These are phyloP conservation scores for Melanocharis versteri DNA, from an alignment of 2,113 vertebrate species.

Conservation along the genomic window DNA sequence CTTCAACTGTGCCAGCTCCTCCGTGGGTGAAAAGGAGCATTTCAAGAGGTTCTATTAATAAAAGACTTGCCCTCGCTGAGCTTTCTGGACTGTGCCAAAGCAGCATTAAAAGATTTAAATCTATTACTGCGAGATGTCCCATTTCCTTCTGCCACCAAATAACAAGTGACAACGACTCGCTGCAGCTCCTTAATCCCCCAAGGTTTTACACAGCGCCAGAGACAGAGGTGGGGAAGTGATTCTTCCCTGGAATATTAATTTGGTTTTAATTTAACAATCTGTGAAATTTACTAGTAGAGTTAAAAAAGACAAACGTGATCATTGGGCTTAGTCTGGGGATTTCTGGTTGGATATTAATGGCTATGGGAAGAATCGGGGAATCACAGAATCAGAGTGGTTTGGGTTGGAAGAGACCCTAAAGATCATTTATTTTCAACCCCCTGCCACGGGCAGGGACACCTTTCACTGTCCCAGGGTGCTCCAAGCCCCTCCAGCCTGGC, in stretches of 20 bases:
- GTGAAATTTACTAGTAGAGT: background rate
- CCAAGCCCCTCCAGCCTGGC: background rate
- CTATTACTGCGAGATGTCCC: conserved; percentile 30
- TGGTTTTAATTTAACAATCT: background rate
- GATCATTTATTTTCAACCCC: background rate
- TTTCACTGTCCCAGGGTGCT: background rate
- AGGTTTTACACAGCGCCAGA: background rate
- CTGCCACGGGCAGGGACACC: background rate
- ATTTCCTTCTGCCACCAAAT: background rate
- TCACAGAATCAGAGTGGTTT: background rate
- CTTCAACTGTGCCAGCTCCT: background rate
- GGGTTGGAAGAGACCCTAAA: background rate
- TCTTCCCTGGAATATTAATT: background rate
- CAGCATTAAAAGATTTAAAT: conserved; percentile 61
- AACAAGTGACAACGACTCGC: background rate
- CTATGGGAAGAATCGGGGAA: background rate
- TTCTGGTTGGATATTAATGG: background rate
- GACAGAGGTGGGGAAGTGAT: background rate
- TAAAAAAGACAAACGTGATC: background rate
- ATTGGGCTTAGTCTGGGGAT: background rate
- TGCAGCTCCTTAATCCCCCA: background rate
- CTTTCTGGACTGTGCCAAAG: conserved; percentile 11
- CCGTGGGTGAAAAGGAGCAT: background rate
- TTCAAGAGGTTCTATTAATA: conserved; percentile 31
- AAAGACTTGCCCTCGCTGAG: background rate